Base-by-base conservation (phyloP, 2,888 invertebrate genomes). In the Synergus laeviventris region DNA sequence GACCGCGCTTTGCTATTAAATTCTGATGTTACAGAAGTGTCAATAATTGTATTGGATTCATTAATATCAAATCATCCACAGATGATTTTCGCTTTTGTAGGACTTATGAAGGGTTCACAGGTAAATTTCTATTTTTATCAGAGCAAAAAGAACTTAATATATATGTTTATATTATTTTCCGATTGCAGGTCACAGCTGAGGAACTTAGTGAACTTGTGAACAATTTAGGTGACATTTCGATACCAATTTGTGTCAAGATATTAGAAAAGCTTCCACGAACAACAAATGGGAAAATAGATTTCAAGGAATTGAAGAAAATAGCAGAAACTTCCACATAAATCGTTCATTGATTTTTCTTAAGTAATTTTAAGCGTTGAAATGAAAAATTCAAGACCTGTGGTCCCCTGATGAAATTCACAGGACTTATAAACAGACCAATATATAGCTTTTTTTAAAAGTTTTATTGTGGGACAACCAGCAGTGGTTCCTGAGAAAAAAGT, bases 51-150 rank as follows among this genome's bases (percentile, higher is more conserved):
- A 66, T 14, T 42, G 3, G 18, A 39, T 16, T 21, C 14, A 14
- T 7, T 16, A 14, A 9, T 7, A 24, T 14, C 8, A 2, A n/a
- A 21, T 21, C 8, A 12, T 45, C 24, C 24, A 14, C 39, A 8
- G 24, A 39, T 39, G n/a, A n/a, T n/a, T 66, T 21, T 66, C 24
- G 42, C 42, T 18, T 66, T 66, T 24, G 64, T 66, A 21, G 38
- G 0, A 12, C n/a, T 66, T 7, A 12, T 66, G 14, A 5, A 14
- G n/a, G 64, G 64, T 21, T 64, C 64, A 14, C 8, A 39, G 42
- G 64, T 64, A 64, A 18, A 38, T 39, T 5, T 3, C 12, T 7
- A 59, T 59, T 56, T 21, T 56, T 56, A 4, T n/a, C 14, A 54
- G 1, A 21, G 59, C 2, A 18, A 59, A 21, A 21, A 21, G 2